phyloP scores from a whole-genome alignment of 2,797 vertebrate species.

The Cossypha heuglini region DNA sequence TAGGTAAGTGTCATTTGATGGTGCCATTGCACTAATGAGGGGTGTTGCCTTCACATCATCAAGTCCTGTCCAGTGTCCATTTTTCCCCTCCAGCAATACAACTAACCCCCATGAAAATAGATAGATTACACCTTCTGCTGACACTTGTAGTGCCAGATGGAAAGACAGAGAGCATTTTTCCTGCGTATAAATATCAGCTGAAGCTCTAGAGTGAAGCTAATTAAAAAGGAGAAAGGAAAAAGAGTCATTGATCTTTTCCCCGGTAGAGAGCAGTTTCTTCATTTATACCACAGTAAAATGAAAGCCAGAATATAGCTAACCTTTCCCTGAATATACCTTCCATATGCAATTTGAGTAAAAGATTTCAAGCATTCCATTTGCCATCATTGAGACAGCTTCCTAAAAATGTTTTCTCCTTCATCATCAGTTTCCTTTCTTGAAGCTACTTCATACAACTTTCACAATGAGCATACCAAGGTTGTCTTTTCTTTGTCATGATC shows the following conservation, averaged over 20 bases:
- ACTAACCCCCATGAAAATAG: constrained; percentile 50
- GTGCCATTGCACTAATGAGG: constrained; percentile 1
- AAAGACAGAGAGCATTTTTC: constrained; percentile 39
- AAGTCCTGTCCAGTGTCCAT: neutral
- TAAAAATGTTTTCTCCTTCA: constrained; percentile 55
- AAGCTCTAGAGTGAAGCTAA: neutral
- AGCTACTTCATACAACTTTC: constrained; percentile 59
- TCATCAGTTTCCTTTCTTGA: constrained; percentile 52
- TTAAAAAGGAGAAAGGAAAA: neutral
- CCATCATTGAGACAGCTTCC: constrained; percentile 10
- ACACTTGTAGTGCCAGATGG: constrained; percentile 72
- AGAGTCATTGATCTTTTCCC: constrained; percentile 1
- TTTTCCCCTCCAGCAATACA: constrained; percentile 1
- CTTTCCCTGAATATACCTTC: neutral
- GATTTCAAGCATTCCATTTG: constrained; percentile 46
- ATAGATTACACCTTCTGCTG: constrained; percentile 70
- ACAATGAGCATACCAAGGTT: constrained; percentile 49
- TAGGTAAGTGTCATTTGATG: constrained; percentile 71
- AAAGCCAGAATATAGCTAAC: neutral
- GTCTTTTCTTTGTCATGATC: constrained; percentile 22
- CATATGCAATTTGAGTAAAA: constrained; percentile 14
- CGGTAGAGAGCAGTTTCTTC: neutral
- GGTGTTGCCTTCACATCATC: neutral
- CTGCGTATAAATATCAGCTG: constrained; percentile 34
- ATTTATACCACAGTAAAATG: constrained; percentile 24